phyloP scores from a whole-genome alignment of 2,797 vertebrate species.

The Tenualosa ilisha region DNA sequence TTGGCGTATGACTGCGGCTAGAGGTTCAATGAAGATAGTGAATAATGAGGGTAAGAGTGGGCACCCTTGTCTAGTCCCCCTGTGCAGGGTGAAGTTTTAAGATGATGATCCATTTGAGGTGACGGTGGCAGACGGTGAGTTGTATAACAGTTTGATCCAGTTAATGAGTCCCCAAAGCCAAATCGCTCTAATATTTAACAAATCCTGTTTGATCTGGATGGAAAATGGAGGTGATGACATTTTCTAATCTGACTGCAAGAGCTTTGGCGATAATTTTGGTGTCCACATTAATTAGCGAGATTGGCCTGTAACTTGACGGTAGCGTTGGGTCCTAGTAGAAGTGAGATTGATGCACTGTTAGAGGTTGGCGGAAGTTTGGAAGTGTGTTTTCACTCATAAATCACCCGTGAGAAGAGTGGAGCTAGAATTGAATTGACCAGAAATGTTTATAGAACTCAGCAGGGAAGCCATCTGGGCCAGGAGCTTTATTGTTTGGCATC shows the following conservation, averaged over 20 bases:
- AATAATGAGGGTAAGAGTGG: no score
- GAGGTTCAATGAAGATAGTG: no score
- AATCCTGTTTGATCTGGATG: slow-evolving; percentile 28
- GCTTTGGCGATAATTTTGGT: slow-evolving; percentile 12
- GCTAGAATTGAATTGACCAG: neutral
- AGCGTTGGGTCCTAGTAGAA: slow-evolving; percentile 2
- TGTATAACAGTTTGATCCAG: neutral
- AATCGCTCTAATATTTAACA: neutral
- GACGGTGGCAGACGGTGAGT: no score
- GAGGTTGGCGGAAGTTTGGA: neutral
- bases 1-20: no score
- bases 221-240: neutral
- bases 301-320: neutral
- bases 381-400: neutral
- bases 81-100: no score
- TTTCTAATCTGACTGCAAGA: neutral
- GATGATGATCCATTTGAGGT: no score
- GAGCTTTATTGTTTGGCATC: neutral
- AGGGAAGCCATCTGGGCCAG: neutral
- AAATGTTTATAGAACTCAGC: neutral
- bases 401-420: neutral
- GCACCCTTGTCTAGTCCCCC: no score
- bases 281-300: neutral
- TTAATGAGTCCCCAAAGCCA: slow-evolving; percentile 32
- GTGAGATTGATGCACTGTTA: neutral